These are phyloP conservation scores for Cheilosia urbana DNA, from an alignment of 2,888 invertebrate species.

Conservation along the genomic window DNA sequence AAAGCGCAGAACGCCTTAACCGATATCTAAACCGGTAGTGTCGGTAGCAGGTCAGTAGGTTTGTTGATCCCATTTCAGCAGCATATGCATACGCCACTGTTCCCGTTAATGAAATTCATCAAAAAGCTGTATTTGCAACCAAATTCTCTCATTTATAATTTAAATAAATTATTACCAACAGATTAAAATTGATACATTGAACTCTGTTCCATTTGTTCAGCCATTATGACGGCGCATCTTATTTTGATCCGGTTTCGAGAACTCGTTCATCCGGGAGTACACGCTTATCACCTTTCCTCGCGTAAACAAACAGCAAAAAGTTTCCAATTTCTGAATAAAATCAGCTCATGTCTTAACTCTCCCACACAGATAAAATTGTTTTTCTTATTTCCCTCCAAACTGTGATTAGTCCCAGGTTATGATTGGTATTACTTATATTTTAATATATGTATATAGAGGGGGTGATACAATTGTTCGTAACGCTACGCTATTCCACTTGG, in stretches of 20 bases:
- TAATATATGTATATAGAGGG: constrained; percentile 20
- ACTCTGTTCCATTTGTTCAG: constrained; percentile 23
- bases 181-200: constrained; percentile 31
- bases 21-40: no score
- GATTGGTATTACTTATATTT: not conserved
- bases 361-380: not conserved
- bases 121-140: not conserved
- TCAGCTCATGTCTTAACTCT: constrained; percentile 5
- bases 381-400: not conserved
- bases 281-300: constrained; percentile 34
- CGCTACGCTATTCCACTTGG: not conserved
- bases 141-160: not conserved
- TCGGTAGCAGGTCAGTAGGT: not conserved
- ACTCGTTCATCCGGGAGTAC: constrained; percentile 39
- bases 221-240: constrained; percentile 27
- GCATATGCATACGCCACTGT: not conserved
- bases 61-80: not conserved
- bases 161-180: not conserved
- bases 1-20: no score
- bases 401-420: constrained; percentile 20
- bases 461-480: not conserved
- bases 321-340: constrained; percentile 44
- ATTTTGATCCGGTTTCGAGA: constrained; percentile 30
- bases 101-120: not conserved
- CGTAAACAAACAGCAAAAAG: constrained; percentile 21